phyloP scores from a whole-genome alignment of 1,140 invertebrate species.

The Thaumetopoea pityocampa region DNA sequence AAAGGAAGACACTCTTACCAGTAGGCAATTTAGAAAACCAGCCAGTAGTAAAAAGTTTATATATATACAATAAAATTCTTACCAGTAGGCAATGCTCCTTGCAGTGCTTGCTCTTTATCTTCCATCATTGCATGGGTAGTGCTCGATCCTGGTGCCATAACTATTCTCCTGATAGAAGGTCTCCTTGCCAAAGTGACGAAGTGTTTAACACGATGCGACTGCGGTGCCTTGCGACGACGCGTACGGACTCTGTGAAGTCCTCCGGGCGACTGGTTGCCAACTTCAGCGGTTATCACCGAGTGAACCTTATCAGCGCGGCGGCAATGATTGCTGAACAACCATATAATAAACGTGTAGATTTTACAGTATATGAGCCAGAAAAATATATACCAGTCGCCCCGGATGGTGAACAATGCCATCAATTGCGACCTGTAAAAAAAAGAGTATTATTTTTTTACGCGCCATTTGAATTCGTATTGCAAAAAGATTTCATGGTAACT shows the following conservation, averaged over 20 bases:
- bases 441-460: neutral
- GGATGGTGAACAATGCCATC: conserved; percentile 65
- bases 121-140: conserved; percentile 70
- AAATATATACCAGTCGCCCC: conserved; percentile 62
- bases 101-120: conserved; percentile 66
- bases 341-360: conserved; percentile 64
- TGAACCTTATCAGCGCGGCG: conserved; percentile 63
- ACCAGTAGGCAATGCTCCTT: conserved; percentile 50
- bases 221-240: conserved; percentile 49
- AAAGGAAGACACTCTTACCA: conserved; percentile 8
- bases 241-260: conserved; percentile 65
- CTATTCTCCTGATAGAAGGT: conserved; percentile 60
- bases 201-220: conserved; percentile 47
- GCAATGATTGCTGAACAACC: conserved; percentile 67
- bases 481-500: neutral
- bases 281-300: conserved; percentile 58
- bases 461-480: neutral
- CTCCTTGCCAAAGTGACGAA: conserved; percentile 60
- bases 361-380: conserved; percentile 65
- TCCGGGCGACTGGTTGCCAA: conserved; percentile 52
- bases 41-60: conserved; percentile 4
- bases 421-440: conserved; percentile 64
- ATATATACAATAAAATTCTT: conserved; percentile 24
- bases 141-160: conserved; percentile 67
- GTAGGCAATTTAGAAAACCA: neutral